Conservation (phyloP, 1,140 invertebrate species). For the Drosophila baimaii region DNA sequence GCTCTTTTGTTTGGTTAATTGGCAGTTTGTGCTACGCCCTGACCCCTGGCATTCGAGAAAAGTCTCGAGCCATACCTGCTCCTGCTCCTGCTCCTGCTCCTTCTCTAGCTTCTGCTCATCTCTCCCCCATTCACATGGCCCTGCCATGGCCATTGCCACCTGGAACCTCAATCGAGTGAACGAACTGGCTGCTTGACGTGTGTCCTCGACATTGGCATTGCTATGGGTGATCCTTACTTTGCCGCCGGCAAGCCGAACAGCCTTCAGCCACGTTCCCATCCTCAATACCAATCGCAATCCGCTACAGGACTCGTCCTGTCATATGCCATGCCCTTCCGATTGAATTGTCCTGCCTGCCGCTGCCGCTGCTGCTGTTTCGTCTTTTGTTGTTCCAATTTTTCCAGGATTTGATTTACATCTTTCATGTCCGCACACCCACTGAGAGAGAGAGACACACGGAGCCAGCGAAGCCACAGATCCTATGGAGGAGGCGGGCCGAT, state of each 20-base stretch:
- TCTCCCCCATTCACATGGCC: constrained; percentile 4
- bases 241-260: not conserved
- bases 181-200: constrained; percentile 39
- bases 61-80: constrained; percentile 8
- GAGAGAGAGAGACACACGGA: constrained; percentile 23
- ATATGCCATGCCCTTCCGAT: constrained; percentile 45
- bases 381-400: constrained; percentile 50
- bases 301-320: constrained; percentile 35
- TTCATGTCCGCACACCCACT: constrained; percentile 42
- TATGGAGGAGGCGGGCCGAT: constrained; percentile 10
- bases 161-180: constrained; percentile 39
- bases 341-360: constrained; percentile 30
- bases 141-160: constrained; percentile 27
- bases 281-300: constrained; percentile 17
- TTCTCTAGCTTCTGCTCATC: not conserved
- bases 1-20: constrained; percentile 73
- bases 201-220: constrained; percentile 47
- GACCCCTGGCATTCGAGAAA: constrained; percentile 25
- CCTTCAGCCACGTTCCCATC: not conserved
- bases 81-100: not conserved
- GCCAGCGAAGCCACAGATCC: constrained; percentile 8
- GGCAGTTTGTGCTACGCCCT: constrained; percentile 59
- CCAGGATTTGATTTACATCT: constrained; percentile 48
- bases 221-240: constrained; percentile 11
- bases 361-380: not conserved